A percentile compares a stretch with the other conserved stretches of the same genome.
These are phyloP conservation scores for Noctua janthina DNA, from an alignment of 2,888 invertebrate species.

Conservation along the genomic window DNA sequence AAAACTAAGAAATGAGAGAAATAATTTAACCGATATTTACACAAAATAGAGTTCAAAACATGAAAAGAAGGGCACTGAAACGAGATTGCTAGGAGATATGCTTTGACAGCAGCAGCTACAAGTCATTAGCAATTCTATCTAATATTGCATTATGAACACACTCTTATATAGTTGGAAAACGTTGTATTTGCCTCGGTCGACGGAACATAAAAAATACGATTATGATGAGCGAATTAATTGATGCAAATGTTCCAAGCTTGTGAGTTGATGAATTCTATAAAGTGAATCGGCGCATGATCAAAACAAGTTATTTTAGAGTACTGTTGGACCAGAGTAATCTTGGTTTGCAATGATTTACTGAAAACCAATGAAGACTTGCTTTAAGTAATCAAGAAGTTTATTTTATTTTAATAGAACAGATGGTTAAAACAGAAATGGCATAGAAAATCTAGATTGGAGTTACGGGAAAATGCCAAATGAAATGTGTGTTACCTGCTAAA, in stretches of 20 bases:
- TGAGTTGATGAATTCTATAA: slow-evolving; percentile 45
- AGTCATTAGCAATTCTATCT: neutral
- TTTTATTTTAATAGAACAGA: too few species aligned
- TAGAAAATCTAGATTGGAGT: neutral
- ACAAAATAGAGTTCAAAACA: too few species aligned
- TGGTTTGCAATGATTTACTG: neutral
- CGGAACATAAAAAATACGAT: slow-evolving; percentile 39
- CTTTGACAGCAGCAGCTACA: neutral
- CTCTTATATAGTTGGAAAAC: slow-evolving; percentile 30
- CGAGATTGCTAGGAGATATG: neutral
- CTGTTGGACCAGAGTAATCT: neutral
- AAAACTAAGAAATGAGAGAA: neutral
- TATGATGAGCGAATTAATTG: slow-evolving; percentile 60
- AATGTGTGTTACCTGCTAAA: too few species aligned
- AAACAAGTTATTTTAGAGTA: slow-evolving; percentile 17
- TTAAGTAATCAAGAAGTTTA: neutral
- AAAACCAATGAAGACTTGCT: neutral
- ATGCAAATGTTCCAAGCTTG: slow-evolving; percentile 59
- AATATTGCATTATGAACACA: slow-evolving; percentile 27
- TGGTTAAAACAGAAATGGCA: too few species aligned
- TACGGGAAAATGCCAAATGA: too few species aligned
- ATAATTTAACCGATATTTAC: neutral
- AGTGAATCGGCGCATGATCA: slow-evolving; percentile 29
- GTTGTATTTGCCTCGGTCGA: slow-evolving; percentile 3
- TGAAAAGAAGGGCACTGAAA: neutral